Evolutionary conservation across 2,797 vertebrate species (phyloP), one percentile per base, ranked within the genome.

Genomic region (Smutsia temminckii): DNA sequence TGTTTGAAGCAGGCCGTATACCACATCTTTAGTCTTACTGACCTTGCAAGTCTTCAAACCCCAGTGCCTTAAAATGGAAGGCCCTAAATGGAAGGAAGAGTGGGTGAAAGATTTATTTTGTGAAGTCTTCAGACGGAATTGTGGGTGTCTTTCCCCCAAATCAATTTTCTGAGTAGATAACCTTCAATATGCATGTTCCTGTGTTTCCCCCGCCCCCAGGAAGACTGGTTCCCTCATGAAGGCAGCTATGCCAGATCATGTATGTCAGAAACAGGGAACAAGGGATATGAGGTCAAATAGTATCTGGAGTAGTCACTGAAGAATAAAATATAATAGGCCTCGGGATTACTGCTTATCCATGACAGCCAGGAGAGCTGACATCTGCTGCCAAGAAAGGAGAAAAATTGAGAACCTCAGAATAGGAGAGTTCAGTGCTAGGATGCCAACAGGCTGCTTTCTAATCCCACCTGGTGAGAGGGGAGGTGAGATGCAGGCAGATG

Each of bases 31-130:
- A 37, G 75, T 90, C 96, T 96, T 75, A 42, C 95, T 79, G 89
- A 94, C 61, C 97, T 95, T 96, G 78, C 83, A 18, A 88, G 94
- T 97, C 97, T 98, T 95, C 97, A 97, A 59, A 85, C 97, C 96
- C 83, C 79, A 97, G 98, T 99, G 98, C 99, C 98, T 99, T 99
- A 98, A 95, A 94, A 79, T 29, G 0, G 20, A 81, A 83, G 77
- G 85, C 84, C 81, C 88, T 53, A 63, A 74, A 85, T 11, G 53
- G 66, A 40, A 85, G 88, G 59, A 53, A 90, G 95, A 42, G 7
- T 10, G 3, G 37, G 0, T 7, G 64, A 59, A 68, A 96, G 84
- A 61, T 49, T n/a, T 71, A 37, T 69, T 75, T 53, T 53, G 51
- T 68, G 14, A 34, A 59, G 68, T 64, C 85, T 89, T 17, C 37